A percentile compares a stretch with the other conserved stretches of the same genome.
phyloP scores from a whole-genome alignment of 92 coral and sea anemone species.

The Zoanthus solanderi region DNA sequence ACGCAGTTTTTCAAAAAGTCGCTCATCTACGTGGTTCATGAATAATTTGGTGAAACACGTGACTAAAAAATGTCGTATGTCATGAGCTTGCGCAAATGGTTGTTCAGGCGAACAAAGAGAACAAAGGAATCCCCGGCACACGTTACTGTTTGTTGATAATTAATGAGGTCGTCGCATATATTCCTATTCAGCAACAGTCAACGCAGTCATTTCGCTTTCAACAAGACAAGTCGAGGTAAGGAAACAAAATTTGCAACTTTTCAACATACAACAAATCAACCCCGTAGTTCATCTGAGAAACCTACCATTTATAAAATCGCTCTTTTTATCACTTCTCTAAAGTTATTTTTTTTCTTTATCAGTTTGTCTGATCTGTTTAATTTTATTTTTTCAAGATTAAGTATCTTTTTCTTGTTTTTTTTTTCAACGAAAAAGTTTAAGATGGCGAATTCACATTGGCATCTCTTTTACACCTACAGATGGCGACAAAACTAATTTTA shows the following conservation, averaged over 20 bases:
- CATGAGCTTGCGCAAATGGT: conserved; percentile 11
- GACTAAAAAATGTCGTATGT: conserved; percentile 3
- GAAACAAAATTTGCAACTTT: conserved; percentile 7
- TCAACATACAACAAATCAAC: not conserved
- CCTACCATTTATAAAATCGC: not conserved
- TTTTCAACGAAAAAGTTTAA: not conserved
- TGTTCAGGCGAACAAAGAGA: conserved; percentile 54
- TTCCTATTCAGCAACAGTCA: conserved; percentile 69
- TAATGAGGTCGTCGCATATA: conserved; percentile 82
- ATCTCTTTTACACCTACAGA: conserved; percentile 62
- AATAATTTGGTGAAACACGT: conserved; percentile 42
- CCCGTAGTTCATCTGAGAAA: too few species aligned
- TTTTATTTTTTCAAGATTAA: not conserved
- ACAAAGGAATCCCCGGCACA: conserved; percentile 72
- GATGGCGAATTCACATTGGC: not conserved
- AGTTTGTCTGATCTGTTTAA: not conserved
- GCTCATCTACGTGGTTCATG: conserved; percentile 41
- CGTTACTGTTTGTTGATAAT: conserved; percentile 70
- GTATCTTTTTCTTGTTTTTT: not conserved
- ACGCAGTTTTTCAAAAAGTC: not conserved
- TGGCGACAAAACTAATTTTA: conserved; percentile 93
- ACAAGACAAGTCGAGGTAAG: conserved; percentile 41
- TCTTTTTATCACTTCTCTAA: not conserved
- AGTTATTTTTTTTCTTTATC: not conserved
- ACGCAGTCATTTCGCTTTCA: conserved; percentile 40